Base-by-base conservation (phyloP, 2,888 invertebrate genomes). In the Zaprionus bogoriensis region DNA sequence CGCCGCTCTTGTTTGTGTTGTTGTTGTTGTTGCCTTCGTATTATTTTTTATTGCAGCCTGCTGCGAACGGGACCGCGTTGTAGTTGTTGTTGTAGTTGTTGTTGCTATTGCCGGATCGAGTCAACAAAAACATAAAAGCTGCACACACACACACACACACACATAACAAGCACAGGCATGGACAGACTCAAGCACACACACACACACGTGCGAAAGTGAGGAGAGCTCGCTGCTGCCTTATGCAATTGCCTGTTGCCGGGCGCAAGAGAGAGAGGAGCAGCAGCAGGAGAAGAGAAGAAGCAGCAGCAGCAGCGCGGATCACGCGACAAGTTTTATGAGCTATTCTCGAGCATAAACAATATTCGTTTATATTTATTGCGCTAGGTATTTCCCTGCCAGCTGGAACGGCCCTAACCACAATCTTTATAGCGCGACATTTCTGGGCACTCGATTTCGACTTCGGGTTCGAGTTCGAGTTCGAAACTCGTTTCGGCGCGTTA, bases 231-330 rank as follows among this genome's bases (percentile, higher is more conserved):
- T 27, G 10, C 53, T 71, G 46, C 58, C 84, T 78, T 79, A 81
- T 68, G 85, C 85, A 81, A 84, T 74, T 19, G n/a, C 2, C 32
- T 61, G 46, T 57, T 60, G 66, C 27, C 46, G 36, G 23, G 53
- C 36, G n/a, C n/a, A n/a, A n/a, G n/a, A n/a, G n/a, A n/a, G n/a
- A n/a, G n/a, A n/a, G n/a, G 4, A 19, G 5, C 4, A 36, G 7
- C 9, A 28, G 20, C 17, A 2, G 17, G 17, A 14, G 23, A 22
- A 22, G n/a, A 17, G 7, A 28, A 14, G 23, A 4, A 46, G 20
- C 2, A 7, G 14, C 3, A 27, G 6, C 14, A 36, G 10, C 3
- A 32, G 10, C 30, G 10, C 30, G n/a, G 30, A 10, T n/a, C 12
- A 30, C n/a, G 10, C 12, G 30, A n/a, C 30, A 30, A 17, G 14